These are phyloP conservation scores for Gymnothorax reevesii DNA, from an alignment of 2,797 vertebrate genomes.

Conservation along the genomic window DNA sequence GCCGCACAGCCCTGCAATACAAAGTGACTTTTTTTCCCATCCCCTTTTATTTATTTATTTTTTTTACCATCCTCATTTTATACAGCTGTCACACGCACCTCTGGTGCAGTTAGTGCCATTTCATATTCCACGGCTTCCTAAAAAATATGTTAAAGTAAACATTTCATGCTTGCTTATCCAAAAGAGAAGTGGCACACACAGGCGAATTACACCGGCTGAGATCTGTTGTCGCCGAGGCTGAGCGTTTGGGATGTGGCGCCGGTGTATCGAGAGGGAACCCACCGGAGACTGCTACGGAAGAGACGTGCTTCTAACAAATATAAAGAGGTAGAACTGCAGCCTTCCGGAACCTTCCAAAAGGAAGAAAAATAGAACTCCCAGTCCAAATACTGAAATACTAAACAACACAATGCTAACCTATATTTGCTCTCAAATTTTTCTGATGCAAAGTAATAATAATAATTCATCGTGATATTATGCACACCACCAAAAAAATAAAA, in stretches of 20 bases:
- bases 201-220: slow-evolving; percentile 70
- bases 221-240: slow-evolving; percentile 61
- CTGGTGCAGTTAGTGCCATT: slow-evolving; percentile 68
- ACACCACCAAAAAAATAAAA: background rate
- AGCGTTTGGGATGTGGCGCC: slow-evolving; percentile 51
- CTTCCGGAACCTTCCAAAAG: background rate
- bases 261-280: background rate
- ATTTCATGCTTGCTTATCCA: slow-evolving; percentile 77
- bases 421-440: background rate
- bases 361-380: background rate
- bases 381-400: background rate
- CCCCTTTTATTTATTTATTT: slow-evolving; percentile 47
- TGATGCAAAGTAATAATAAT: background rate
- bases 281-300: background rate
- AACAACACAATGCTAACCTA: background rate
- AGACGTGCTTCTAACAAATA: background rate
- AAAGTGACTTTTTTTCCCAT: slow-evolving; percentile 55
- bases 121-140: slow-evolving; percentile 67
- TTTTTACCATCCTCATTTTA: slow-evolving; percentile 47
- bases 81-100: slow-evolving; percentile 73
- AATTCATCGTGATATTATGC: background rate
- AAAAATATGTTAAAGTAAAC: slow-evolving; percentile 76
- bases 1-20: slow-evolving; percentile 54
- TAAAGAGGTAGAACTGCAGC: slow-evolving; percentile 1
- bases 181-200: slow-evolving; percentile 73